Evolutionary conservation across 2,797 vertebrate genomes (phyloP).

Genomic region (Lemur catta): DNA sequence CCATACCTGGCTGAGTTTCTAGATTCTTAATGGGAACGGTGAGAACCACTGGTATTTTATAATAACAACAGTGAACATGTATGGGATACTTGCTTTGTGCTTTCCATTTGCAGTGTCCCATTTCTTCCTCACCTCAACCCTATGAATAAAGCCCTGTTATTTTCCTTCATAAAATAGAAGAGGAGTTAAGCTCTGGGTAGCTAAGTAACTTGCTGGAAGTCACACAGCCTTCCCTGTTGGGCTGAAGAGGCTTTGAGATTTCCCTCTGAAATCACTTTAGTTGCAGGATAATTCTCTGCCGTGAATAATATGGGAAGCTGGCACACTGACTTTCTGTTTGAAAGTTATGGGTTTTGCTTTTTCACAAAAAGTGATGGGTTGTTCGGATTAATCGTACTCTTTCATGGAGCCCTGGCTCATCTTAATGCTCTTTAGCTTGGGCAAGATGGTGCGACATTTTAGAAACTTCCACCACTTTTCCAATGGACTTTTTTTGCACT

Average conservation of each 20-base stretch:
- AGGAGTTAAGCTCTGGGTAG: neutral
- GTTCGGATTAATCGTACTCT: neutral
- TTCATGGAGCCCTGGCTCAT: neutral
- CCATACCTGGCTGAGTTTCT: too few relatives aligned
- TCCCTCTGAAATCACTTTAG: conserved; percentile 29
- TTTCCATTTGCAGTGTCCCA: neutral
- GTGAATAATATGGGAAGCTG: conserved; percentile 3
- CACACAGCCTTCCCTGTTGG: neutral
- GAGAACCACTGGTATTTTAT: neutral
- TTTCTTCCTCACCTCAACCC: neutral
- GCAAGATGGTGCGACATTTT: neutral
- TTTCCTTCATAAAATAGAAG: neutral
- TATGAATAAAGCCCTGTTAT: neutral
- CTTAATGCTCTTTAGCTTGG: neutral
- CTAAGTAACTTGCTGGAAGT: neutral
- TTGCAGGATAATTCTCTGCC: neutral
- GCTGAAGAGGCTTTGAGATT: conserved; percentile 1
- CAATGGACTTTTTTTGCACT: neutral
- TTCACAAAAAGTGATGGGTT: neutral
- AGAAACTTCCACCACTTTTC: neutral
- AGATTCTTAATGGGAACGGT: neutral
- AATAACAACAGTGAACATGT: neutral
- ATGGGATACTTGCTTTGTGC: neutral
- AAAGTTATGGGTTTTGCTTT: neutral
- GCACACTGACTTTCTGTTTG: conserved; percentile 33